phyloP scores from a whole-genome alignment of 2,888 invertebrate genomes.

The Drosophila tripunctata region DNA sequence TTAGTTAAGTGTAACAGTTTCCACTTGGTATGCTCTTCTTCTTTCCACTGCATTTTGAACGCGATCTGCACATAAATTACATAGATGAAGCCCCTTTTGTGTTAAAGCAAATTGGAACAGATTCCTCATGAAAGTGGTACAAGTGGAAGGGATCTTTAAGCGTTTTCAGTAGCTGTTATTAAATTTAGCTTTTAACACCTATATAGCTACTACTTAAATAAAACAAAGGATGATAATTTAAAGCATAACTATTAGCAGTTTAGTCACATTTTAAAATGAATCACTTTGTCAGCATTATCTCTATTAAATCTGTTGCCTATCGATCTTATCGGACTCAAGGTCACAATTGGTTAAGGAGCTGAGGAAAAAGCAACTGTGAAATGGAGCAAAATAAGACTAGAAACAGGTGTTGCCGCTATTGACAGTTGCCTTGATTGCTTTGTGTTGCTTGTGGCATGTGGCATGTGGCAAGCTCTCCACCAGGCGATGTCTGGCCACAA shows the following conservation, averaged over 20 bases:
- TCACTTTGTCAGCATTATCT: constrained; percentile 32
- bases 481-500: constrained; percentile 25
- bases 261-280: constrained; percentile 14
- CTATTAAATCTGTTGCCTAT: constrained; percentile 16
- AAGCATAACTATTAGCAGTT: neutral
- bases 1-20: constrained; percentile 67
- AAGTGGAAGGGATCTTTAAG: constrained; percentile 40
- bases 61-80: constrained; percentile 62
- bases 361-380: constrained; percentile 17
- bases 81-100: constrained; percentile 58
- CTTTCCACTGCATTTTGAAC: constrained; percentile 26
- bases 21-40: constrained; percentile 3
- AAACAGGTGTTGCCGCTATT: constrained; percentile 69
- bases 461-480: constrained; percentile 19
- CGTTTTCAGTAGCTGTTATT: constrained; percentile 13
- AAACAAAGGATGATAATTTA: constrained; percentile 1
- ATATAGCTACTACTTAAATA: constrained; percentile 7
- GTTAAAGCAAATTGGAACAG: constrained; percentile 60
- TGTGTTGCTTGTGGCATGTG: constrained; percentile 60
- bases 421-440: constrained; percentile 69
- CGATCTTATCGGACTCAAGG: constrained; percentile 50
- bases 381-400: constrained; percentile 18
- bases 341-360: constrained; percentile 28
- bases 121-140: constrained; percentile 30
- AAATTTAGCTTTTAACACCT: constrained; percentile 30